phyloP scores from a whole-genome alignment of 2,113 vertebrate genomes.

The Proterorhinus semilunaris region DNA sequence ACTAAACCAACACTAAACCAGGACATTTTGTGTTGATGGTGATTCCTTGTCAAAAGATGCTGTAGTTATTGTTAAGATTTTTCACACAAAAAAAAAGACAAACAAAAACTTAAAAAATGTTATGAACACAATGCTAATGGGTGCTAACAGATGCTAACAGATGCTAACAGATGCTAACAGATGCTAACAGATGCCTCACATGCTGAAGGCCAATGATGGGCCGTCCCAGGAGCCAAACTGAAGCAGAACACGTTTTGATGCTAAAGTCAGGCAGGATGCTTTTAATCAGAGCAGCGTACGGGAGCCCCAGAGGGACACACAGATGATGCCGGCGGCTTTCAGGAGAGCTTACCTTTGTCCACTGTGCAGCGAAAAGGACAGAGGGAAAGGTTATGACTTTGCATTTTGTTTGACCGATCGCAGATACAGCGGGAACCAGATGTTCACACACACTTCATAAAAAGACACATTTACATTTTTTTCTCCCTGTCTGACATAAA shows the following conservation, averaged over 20 bases:
- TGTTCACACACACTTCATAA: no score
- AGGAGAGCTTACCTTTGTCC: slow-evolving; percentile 92
- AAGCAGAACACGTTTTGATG: slow-evolving; percentile 14
- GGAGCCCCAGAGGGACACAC: slow-evolving; percentile 1
- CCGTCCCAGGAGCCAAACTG: slow-evolving; percentile 7
- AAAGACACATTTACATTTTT: no score
- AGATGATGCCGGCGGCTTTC: neutral
- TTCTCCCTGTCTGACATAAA: no score
- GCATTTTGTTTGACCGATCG: no score
- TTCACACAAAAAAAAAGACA: neutral
- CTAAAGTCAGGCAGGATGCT: slow-evolving; percentile 3
- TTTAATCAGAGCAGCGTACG: slow-evolving; percentile 22
- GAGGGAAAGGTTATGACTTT: neutral
- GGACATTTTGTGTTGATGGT: neutral
- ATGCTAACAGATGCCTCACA: no score
- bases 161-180: neutral
- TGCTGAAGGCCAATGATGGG: neutral
- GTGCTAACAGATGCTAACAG: neutral
- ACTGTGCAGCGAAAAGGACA: slow-evolving; percentile 67
- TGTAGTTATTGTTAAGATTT: neutral
- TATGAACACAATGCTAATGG: slow-evolving; percentile 1
- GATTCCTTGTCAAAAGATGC: no score
- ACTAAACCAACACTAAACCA: neutral
- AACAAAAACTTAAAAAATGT: neutral
- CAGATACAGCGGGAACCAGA: no score